Evolutionary conservation across 2,797 vertebrate species (phyloP).

Genomic region (Phylloscopus collybita): DNA sequence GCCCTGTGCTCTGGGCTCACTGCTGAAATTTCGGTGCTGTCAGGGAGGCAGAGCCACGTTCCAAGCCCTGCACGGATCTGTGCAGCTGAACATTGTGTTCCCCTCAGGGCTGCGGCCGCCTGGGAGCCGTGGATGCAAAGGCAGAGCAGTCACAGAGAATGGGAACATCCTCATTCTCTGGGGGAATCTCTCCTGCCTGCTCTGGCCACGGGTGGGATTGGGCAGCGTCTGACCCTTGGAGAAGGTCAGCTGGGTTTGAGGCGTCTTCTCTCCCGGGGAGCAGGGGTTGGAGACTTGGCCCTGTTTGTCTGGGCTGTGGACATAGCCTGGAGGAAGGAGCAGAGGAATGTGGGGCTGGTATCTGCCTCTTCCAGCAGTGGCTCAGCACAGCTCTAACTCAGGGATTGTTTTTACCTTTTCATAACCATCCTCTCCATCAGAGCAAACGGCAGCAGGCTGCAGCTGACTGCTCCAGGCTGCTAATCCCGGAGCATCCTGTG

Average conservation of each 20-base stretch:
- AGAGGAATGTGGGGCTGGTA: constrained; percentile 26
- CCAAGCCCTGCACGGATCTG: neutral
- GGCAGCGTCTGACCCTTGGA: accelerated
- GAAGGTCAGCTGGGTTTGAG: neutral
- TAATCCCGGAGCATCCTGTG: accelerated
- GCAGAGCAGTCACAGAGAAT: neutral
- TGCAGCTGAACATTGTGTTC: neutral
- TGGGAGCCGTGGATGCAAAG: neutral
- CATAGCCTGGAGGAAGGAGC: constrained; percentile 18
- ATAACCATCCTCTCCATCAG: neutral
- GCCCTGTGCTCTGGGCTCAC: neutral
- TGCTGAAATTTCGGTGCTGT: neutral
- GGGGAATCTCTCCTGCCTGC: neutral
- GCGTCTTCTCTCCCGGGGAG: neutral
- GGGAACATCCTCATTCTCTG: neutral
- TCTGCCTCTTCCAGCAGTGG: neutral
- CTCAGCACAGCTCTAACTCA: neutral
- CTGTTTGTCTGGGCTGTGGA: neutral
- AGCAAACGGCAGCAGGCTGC: accelerated
- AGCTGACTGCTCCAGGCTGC: neutral
- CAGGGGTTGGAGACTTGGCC: neutral
- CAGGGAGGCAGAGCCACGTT: neutral
- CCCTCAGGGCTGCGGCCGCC: neutral
- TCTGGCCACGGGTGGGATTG: neutral
- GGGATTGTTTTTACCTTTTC: neutral